Percentiles rank a stretch among this genome's conserved stretches.
phyloP scores from a whole-genome alignment of 2,888 invertebrate genomes.

The Tinea pellionella region DNA sequence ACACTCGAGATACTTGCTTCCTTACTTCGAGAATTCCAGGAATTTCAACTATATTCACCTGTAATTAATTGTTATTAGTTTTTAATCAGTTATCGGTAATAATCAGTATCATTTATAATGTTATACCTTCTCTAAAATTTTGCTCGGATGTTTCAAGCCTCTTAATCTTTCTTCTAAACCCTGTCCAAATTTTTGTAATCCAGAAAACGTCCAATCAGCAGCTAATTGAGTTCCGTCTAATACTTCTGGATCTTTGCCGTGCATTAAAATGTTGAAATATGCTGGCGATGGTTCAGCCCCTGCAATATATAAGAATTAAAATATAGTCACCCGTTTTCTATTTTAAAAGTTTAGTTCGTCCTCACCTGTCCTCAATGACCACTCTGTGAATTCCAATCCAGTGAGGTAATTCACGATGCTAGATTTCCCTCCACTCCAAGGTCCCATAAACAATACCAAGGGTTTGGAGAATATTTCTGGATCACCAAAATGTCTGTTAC shows the following conservation, averaged over 20 bases:
- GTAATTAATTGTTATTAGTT: slow-evolving; percentile 18
- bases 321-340: not conserved
- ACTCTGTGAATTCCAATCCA: slow-evolving; percentile 85
- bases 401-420: slow-evolving; percentile 93
- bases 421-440: slow-evolving; percentile 97
- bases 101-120: not conserved
- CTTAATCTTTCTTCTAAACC: slow-evolving; percentile 89
- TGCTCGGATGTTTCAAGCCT: slow-evolving; percentile 83
- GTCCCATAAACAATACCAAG: slow-evolving; percentile 92
- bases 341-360: not conserved
- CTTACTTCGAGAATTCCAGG: slow-evolving; percentile 95
- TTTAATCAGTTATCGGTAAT: not conserved
- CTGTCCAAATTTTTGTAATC: slow-evolving; percentile 94
- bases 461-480: slow-evolving; percentile 96
- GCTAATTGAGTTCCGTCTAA: slow-evolving; percentile 93
- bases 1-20: slow-evolving; percentile 91
- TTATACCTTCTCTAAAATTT: slow-evolving; percentile 86
- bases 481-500: slow-evolving; percentile 92
- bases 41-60: slow-evolving; percentile 96
- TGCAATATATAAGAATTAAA: slow-evolving; percentile 35
- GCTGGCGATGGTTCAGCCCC: slow-evolving; percentile 95
- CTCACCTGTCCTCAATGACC: slow-evolving; percentile 87
- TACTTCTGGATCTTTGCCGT: slow-evolving; percentile 86
- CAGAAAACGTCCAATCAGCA: slow-evolving; percentile 95
- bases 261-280: slow-evolving; percentile 91